Evolutionary conservation across 2,888 invertebrate genomes (phyloP).

Genomic region (Lasioglossum zephyrum): DNA sequence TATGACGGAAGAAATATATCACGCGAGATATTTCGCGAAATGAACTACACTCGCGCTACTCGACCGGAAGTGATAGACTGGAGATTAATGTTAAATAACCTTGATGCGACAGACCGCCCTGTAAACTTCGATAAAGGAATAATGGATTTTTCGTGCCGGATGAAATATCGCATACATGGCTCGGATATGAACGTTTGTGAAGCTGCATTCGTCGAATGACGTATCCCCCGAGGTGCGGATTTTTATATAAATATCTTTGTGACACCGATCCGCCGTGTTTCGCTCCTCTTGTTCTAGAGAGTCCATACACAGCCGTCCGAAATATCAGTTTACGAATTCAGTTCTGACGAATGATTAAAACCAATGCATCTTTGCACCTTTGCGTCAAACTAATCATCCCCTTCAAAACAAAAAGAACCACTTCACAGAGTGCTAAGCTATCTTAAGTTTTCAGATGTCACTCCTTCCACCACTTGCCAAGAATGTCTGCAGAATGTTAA

Average conservation of each 20-base stretch:
- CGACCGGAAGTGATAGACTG: background rate
- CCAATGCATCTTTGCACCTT: background rate
- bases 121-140: background rate
- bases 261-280: background rate
- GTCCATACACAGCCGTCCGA: background rate
- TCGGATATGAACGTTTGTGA: background rate
- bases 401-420: background rate
- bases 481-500: too few species aligned
- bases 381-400: background rate
- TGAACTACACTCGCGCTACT: background rate
- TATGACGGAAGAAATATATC: background rate
- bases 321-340: background rate
- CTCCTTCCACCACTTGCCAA: background rate
- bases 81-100: constrained; percentile 1
- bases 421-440: background rate
- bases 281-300: background rate
- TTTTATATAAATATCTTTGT: background rate
- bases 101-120: background rate
- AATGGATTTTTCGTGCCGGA: background rate
- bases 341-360: background rate
- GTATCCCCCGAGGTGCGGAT: background rate
- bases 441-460: background rate
- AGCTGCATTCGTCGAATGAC: background rate
- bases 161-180: background rate
- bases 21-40: background rate